Evolutionary conservation across 2,113 vertebrate species (phyloP).

Genomic region (Rattus norvegicus): GRCr8 NC_086021.1:126955501-126956000

Average conservation of each 20-base stretch:
- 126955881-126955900: conserved; percentile 65
- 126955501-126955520: too few species aligned
- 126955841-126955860: neutral
- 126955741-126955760: neutral
- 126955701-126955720: neutral
- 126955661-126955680: neutral
- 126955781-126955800: neutral
- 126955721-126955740: neutral
- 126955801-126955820: neutral
- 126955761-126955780: neutral
- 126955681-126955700: neutral
- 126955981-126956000: conserved; percentile 78
- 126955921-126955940: conserved; percentile 63
- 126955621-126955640: neutral
- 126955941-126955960: conserved; percentile 66
- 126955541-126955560: neutral
- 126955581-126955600: neutral
- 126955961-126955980: conserved; percentile 65
- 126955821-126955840: neutral
- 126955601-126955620: neutral
- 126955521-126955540: neutral
- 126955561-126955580: neutral
- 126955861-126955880: neutral
- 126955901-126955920: conserved; percentile 60
- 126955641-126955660: neutral